Evolutionary conservation across 2,113 vertebrate genomes (phyloP), one percentile per base, ranked within the genome.

Genomic region (Oncorhynchus kisutch): DNA sequence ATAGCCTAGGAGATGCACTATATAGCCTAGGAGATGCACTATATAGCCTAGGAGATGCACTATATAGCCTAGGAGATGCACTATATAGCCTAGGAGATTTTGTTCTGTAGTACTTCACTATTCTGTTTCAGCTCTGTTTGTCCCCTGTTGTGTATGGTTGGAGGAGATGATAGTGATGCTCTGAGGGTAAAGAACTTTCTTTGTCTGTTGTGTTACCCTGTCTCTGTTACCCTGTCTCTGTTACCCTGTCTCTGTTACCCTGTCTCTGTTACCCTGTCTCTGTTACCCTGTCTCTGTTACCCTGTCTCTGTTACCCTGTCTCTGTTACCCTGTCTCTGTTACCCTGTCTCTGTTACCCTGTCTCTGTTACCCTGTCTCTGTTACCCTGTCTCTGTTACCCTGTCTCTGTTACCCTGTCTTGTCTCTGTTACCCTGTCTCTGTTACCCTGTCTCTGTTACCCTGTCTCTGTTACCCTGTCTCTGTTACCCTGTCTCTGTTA

Each of bases 21-120:
- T 66, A 71, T 11, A 34, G 31, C 31, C 84, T 86, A 84, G 78
- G 78, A 82, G 84, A 80, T 74, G 9, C 9, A 11, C 0, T 11
- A 76, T 66, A 71, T 11, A 34, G 31, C 31, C 84, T 86, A 84
- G 78, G 78, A 82, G 84, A 80, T 74, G 9, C 9, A 11, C 0
- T 11, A 76, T 66, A 71, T 11, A 34, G 31, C 31, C 84, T 86
- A 84, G 78, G 78, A 82, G 84, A 80, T 74, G 9, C 9, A 11
- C 0, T 11, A 76, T 66, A 71, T 71, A n/a, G n/a, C n/a, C n/a
- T n/a, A n/a, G 78, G 82, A 68, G 54, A 29, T 29, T 6, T 66
- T 29, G 39, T 11, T 45, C 39, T 45, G 39, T 45, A 45, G 9
- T 8, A 45, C 9, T 45, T 9, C 39, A 45, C 39, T 45, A 45